Evolutionary conservation across 2,888 invertebrate genomes (phyloP).

Genomic region (Sarcophaga carnaria): DNA sequence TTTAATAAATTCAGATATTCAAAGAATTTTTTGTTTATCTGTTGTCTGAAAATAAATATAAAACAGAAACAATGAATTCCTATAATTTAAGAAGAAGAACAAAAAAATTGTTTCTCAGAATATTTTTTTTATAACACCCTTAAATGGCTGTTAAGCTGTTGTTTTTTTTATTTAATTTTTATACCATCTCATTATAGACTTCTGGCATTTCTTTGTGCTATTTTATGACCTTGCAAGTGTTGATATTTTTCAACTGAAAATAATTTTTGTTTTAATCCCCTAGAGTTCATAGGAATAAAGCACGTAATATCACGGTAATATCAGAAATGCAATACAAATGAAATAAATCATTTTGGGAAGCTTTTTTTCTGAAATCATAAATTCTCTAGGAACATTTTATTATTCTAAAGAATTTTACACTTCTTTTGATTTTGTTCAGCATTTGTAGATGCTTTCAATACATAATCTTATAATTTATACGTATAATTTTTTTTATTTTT

Average conservation of each 20-base stretch:
- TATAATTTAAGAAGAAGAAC: not conserved
- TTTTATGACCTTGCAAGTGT: slow-evolving; percentile 34
- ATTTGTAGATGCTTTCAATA: too few relatives aligned
- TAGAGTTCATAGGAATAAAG: not conserved
- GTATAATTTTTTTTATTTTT: too few relatives aligned
- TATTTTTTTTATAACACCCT: slow-evolving; percentile 10
- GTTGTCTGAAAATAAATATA: not conserved
- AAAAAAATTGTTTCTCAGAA: slow-evolving; percentile 18
- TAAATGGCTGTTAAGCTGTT: not conserved
- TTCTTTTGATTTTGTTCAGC: too few relatives aligned
- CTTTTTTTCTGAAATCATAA: too few relatives aligned
- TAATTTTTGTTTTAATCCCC: not conserved
- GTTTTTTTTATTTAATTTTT: not conserved
- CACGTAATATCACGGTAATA: not conserved
- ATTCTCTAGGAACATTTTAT: too few relatives aligned
- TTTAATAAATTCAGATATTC: slow-evolving; percentile 1
- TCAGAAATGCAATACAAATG: not conserved
- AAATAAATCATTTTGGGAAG: too few relatives aligned
- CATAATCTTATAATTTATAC: too few relatives aligned
- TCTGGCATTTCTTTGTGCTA: slow-evolving; percentile 37
- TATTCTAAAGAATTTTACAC: too few relatives aligned
- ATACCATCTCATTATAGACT: not conserved
- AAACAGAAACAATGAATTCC: not conserved
- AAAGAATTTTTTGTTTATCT: not conserved
- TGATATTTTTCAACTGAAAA: not conserved